A percentile compares a stretch with the other conserved stretches of the same genome.
Conservation (phyloP, 1,140 invertebrate genomes). For the Leptestheria dahalacensis region DNA sequence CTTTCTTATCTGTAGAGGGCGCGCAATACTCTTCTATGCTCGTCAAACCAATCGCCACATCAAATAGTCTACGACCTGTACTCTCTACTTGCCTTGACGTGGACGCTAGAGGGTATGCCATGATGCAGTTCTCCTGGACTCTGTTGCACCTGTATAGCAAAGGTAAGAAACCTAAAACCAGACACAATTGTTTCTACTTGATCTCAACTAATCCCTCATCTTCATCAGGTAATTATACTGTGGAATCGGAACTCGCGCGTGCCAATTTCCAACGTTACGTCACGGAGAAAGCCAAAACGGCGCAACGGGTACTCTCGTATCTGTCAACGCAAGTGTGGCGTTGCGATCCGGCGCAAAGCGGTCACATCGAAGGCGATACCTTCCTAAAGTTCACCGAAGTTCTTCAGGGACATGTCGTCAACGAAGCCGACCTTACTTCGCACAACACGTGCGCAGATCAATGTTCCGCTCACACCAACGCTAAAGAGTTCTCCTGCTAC, state of each 20-base stretch:
- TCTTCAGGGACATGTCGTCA: constrained; percentile 67
- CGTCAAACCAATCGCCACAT: constrained; percentile 53
- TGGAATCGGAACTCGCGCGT: constrained; percentile 41
- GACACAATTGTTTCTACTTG: background rate
- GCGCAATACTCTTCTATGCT: constrained; percentile 43
- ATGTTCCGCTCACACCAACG: constrained; percentile 51
- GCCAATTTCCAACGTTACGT: constrained; percentile 45
- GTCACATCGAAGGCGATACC: constrained; percentile 41
- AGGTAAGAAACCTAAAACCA: constrained; percentile 31
- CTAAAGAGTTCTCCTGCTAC: constrained; percentile 52
- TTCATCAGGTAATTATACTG: constrained; percentile 26
- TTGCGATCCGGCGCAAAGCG: constrained; percentile 53
- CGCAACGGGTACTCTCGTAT: constrained; percentile 44
- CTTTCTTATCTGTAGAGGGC: constrained; percentile 22
- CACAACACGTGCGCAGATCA: constrained; percentile 59
- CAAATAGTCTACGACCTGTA: constrained; percentile 67
- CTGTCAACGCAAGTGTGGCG: constrained; percentile 50
- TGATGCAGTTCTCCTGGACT: constrained; percentile 78
- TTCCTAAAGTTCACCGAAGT: constrained; percentile 60
- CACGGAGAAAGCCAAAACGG: constrained; percentile 42
- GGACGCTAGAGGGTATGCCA: constrained; percentile 66
- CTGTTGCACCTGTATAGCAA: constrained; percentile 54
- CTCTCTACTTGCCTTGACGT: constrained; percentile 54
- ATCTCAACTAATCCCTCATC: too few relatives aligned
- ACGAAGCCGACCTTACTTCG: constrained; percentile 69